Base-by-base conservation (phyloP, 2,888 invertebrate genomes). In the Drosophila nigricruria region DNA sequence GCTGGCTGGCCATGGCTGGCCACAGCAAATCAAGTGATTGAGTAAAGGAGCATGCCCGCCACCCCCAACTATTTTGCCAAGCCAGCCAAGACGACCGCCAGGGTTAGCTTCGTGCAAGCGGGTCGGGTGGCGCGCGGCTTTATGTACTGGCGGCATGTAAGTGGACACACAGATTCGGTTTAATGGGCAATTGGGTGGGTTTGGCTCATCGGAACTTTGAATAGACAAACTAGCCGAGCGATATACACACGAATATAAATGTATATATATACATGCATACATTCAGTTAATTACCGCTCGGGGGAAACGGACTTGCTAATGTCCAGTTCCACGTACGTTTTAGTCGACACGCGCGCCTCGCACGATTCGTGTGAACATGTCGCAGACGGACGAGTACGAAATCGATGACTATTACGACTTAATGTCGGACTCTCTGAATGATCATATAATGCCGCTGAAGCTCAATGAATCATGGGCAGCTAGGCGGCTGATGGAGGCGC, bases 391-490 rank as follows among this genome's bases (percentile, higher is more conserved):
- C 58, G 69, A 43, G 58, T 57, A 57, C 47, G 67, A 53, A 18
- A 36, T 69, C 58, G 54, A 68, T 30, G 62, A 25, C 8, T 65
- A 54, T 30, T 45, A 49, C 30, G 66, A 77, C 45, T 47, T 52
- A 30, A 73, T 63, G 50, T 34, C 59, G 4, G 87, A 69, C 6
- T 54, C 68, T 30, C 38, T 34, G 25, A 57, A 68, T 20, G 88
- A 81, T 67, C 81, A 73, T 14, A 88, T 75, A 58, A 77, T 82
- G 68, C 91, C 94, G 14, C 89, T 94, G 61, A 94, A 94, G 90
- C 91, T 94, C 61, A 94, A 94, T 83, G 94, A 94, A 70, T 94
- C 95, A 30, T 95, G 95, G 95, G 94, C 94, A 52, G 94, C 94
- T n/a, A 93, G 93, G 82, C 93, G 94, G 63, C 92, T 94, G 57